phyloP scores from a whole-genome alignment of 2,113 vertebrate genomes.

The Clupea harengus region DNA sequence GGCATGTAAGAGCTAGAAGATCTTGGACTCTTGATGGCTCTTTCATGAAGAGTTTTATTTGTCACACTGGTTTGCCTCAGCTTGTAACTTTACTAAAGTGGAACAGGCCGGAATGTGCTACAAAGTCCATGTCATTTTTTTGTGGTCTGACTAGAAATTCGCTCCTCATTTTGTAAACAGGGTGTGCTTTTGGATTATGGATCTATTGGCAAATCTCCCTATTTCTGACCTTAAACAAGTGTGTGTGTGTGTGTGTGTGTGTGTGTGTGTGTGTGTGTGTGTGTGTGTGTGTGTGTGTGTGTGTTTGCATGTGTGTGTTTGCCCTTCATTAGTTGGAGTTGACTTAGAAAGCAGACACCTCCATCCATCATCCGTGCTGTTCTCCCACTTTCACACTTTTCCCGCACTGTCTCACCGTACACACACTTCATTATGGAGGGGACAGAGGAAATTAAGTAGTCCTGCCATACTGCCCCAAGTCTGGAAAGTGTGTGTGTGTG shows the following conservation, averaged over 20 bases:
- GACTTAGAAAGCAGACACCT: background rate
- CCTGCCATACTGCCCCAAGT: constrained; percentile 7
- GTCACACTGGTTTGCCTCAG: background rate
- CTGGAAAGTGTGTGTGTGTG: background rate
- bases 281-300: background rate
- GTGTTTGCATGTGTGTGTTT: background rate
- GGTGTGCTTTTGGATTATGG: background rate
- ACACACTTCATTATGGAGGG: constrained; percentile 8
- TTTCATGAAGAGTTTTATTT: background rate
- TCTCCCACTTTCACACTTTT: background rate
- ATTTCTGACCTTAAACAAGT: background rate
- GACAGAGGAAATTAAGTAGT: constrained; percentile 24
- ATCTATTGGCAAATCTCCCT: background rate
- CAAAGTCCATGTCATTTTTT: background rate
- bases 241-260: background rate
- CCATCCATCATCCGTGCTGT: constrained; percentile 11
- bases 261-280: constrained; percentile 27
- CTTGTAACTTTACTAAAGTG: background rate
- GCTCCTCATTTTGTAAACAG: background rate
- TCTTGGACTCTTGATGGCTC: background rate
- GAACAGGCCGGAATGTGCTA: background rate
- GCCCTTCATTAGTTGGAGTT: constrained; percentile 5
- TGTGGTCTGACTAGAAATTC: background rate
- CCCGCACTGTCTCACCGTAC: background rate
- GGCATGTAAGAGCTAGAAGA: background rate